Evolutionary conservation across 2,113 vertebrate genomes (phyloP).

Genomic region (Callipepla squamata): DNA sequence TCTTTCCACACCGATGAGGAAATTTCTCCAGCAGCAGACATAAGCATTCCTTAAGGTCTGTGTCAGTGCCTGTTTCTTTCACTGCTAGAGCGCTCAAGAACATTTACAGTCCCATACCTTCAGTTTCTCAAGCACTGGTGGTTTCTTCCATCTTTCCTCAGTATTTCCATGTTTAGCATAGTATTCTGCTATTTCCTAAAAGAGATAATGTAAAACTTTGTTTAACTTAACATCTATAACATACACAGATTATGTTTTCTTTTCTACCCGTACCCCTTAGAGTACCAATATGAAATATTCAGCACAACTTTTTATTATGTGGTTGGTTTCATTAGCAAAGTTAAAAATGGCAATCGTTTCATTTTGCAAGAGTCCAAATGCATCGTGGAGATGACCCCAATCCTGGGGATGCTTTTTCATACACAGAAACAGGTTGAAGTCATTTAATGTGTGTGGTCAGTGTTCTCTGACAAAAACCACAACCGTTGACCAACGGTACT

Average conservation of each 20-base stretch:
- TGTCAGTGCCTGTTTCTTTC: not conserved
- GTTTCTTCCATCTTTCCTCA: slow-evolving; percentile 85
- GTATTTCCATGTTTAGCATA: slow-evolving; percentile 76
- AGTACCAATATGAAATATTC: not conserved
- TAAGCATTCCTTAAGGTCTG: not conserved
- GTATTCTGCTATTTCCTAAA: slow-evolving; percentile 86
- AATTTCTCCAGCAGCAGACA: not conserved
- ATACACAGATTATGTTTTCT: not conserved
- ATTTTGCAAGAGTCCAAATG: not conserved
- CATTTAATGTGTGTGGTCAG: not conserved
- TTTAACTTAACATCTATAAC: not conserved
- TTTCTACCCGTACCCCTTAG: not conserved
- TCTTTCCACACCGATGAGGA: not conserved
- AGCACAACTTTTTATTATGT: not conserved
- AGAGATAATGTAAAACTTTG: slow-evolving; percentile 15
- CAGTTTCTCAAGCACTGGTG: slow-evolving; percentile 84
- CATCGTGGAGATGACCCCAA: not conserved
- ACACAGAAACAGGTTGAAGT: not conserved
- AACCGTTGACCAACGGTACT: not conserved
- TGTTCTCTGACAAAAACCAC: not conserved
- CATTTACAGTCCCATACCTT: slow-evolving; percentile 81
- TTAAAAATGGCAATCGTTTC: not conserved
- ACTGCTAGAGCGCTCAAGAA: not conserved
- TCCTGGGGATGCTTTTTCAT: not conserved
- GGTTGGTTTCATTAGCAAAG: not conserved